Percentiles rank a stretch among this genome's conserved stretches.
These are phyloP conservation scores for Drosophila kohkoa DNA, from an alignment of 1,140 invertebrate genomes.

Conservation along the genomic window DNA sequence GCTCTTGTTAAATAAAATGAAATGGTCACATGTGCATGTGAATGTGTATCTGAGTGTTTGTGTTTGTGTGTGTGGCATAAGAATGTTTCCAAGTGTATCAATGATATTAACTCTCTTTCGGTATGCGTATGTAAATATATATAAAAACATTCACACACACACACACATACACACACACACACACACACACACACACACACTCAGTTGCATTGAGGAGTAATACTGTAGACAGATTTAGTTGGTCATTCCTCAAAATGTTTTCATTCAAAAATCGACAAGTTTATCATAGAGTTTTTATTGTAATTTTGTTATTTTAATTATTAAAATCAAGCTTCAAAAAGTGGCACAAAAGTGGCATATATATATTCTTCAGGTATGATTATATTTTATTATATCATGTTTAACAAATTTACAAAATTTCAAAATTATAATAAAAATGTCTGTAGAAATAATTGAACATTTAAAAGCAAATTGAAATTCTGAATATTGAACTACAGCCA, in stretches of 20 bases:
- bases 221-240: neutral
- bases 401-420: too few relatives aligned
- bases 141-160: constrained; percentile 21
- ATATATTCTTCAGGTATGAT: too few relatives aligned
- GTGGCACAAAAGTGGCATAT: too few relatives aligned
- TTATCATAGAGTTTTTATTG: too few relatives aligned
- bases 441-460: too few relatives aligned
- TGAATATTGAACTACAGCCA: too few relatives aligned
- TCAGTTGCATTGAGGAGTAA: neutral
- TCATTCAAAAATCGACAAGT: neutral
- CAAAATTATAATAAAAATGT: too few relatives aligned
- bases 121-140: constrained; percentile 50
- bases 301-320: too few relatives aligned
- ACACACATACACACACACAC: neutral
- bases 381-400: too few relatives aligned
- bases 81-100: constrained; percentile 73
- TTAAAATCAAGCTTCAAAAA: too few relatives aligned
- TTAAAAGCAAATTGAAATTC: too few relatives aligned
- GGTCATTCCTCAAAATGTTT: constrained; percentile 6
- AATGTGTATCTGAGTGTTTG: constrained; percentile 3
- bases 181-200: neutral
- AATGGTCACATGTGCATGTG: constrained; percentile 1
- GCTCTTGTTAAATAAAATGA: constrained; percentile 37
- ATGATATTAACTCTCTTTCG: constrained; percentile 63
- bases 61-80: constrained; percentile 38